A percentile compares a stretch with the other conserved stretches of the same genome.
Evolutionary conservation across 2,888 invertebrate genomes (phyloP).

Genomic region (Scaptodrosophila latifasciaeformis): DNA sequence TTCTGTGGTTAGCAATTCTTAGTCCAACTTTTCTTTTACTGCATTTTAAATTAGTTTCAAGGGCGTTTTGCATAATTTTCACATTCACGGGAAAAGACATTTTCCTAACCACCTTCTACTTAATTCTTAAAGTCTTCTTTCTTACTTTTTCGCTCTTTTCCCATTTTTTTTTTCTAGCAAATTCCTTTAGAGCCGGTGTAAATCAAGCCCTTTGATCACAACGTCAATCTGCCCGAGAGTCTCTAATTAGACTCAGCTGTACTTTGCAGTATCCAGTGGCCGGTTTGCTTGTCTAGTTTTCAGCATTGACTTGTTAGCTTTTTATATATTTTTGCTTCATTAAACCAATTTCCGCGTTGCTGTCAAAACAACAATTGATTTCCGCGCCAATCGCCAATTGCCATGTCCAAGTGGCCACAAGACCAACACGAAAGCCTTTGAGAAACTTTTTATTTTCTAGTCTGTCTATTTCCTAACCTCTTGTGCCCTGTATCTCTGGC

Average conservation of each 20-base stretch:
- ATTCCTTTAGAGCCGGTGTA: slow-evolving; percentile 59
- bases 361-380: slow-evolving; percentile 69
- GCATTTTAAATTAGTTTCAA: slow-evolving; percentile 54
- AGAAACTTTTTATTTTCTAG: slow-evolving; percentile 11
- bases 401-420: slow-evolving; percentile 13
- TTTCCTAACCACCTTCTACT: slow-evolving; percentile 8
- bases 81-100: slow-evolving; percentile 46
- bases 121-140: neutral
- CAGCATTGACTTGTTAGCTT: slow-evolving; percentile 52
- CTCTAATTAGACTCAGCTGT: slow-evolving; percentile 54
- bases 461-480: neutral
- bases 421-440: slow-evolving; percentile 43
- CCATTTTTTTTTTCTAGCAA: slow-evolving; percentile 32
- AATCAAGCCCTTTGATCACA: slow-evolving; percentile 64
- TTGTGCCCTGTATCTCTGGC: neutral
- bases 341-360: slow-evolving; percentile 68
- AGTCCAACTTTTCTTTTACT: slow-evolving; percentile 3
- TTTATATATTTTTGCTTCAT: slow-evolving; percentile 61
- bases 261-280: slow-evolving; percentile 11
- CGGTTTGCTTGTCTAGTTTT: slow-evolving; percentile 6
- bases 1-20: neutral
- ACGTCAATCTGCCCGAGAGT: slow-evolving; percentile 3
- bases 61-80: slow-evolving; percentile 53
- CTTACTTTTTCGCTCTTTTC: neutral
- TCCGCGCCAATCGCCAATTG: slow-evolving; percentile 56